Evolutionary conservation across 2,113 vertebrate species (phyloP).

Genomic region (Crotalus horridus): DNA sequence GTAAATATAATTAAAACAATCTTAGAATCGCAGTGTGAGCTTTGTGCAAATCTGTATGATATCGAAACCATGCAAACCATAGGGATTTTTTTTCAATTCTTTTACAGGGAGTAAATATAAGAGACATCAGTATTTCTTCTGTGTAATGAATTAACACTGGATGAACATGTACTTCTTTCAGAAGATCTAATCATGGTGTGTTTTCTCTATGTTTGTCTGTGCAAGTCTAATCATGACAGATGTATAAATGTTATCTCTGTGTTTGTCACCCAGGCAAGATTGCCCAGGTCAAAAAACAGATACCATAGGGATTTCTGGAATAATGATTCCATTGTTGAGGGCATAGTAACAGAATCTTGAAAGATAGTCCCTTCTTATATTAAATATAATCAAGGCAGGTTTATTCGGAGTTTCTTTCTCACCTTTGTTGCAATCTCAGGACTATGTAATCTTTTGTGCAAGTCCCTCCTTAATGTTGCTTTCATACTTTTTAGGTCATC

Average conservation of each 20-base stretch:
- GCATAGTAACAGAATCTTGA: background rate
- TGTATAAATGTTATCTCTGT: background rate
- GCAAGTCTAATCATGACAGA: background rate
- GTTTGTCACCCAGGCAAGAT: background rate
- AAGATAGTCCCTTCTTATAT: background rate
- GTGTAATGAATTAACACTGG: background rate
- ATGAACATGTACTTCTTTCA: background rate
- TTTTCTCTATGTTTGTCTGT: background rate
- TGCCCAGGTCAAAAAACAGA: background rate
- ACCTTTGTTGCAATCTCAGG: background rate
- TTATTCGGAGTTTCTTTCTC: background rate
- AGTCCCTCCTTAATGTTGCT: background rate
- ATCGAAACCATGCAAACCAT: background rate
- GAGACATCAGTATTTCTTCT: background rate
- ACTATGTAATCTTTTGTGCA: background rate
- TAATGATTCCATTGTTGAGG: background rate
- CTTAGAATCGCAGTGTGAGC: background rate
- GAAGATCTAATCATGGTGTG: background rate
- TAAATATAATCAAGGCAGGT: background rate
- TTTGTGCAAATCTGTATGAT: background rate
- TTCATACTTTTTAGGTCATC: background rate
- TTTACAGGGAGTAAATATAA: background rate
- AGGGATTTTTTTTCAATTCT: background rate
- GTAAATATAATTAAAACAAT: background rate
- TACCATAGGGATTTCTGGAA: background rate